Evolutionary conservation across 2,888 invertebrate species (phyloP).

Genomic region (Sympetrum striolatum): DNA sequence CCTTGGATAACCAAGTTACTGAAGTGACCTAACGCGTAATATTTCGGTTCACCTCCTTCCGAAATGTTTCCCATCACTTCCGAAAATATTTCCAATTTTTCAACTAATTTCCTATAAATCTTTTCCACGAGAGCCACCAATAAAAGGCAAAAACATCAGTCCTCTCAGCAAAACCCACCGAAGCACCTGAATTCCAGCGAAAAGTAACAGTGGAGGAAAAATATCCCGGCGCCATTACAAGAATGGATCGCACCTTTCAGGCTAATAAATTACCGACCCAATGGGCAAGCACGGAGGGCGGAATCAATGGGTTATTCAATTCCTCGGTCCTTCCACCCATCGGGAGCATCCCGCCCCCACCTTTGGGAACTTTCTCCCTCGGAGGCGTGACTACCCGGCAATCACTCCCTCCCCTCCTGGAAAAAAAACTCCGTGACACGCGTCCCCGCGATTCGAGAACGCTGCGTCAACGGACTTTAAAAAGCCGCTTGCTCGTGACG

Average conservation of each 20-base stretch:
- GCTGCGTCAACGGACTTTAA: neutral
- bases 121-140: too few species aligned
- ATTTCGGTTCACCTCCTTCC: too few species aligned
- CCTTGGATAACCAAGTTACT: too few species aligned
- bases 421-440: neutral
- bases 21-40: too few species aligned
- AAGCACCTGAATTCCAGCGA: too few species aligned
- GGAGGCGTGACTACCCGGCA: neutral
- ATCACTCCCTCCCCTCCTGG: neutral
- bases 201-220: neutral
- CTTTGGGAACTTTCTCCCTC: constrained; percentile 10
- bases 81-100: too few species aligned
- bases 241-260: neutral
- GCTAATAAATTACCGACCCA: neutral
- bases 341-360: neutral
- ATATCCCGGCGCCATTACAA: neutral
- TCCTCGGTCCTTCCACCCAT: neutral
- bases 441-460: neutral
- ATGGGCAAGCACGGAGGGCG: neutral
- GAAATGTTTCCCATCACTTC: too few species aligned
- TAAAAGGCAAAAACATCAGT: too few species aligned
- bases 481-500: neutral
- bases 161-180: too few species aligned
- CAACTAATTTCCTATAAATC: too few species aligned
- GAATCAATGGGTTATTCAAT: neutral